Evolutionary conservation across 2,113 vertebrate species (phyloP), one percentile per base, ranked within the genome.

Genomic region (Lepus europaeus): DNA sequence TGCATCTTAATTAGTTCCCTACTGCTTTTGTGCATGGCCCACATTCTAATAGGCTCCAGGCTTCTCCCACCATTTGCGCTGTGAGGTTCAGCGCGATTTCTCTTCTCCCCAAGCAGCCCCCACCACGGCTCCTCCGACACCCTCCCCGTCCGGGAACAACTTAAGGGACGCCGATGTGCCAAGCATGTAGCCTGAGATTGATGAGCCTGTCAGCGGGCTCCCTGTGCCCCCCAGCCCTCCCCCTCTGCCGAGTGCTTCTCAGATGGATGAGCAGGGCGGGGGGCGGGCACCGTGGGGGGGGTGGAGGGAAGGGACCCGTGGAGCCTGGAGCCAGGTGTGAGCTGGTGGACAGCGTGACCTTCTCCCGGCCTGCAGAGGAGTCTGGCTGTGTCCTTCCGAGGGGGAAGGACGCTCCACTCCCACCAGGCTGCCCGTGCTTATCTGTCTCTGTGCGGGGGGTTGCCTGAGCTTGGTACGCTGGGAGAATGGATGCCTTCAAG

Each of bases 1-100:
- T 98, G 98, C 98, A 98, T 98, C 97, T 98, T 98, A 98, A 98
- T 98, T 98, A 98, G 98, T 97, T 98, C 97, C 98, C 98, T 97
- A 98, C 98, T 98, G 98, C 97, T 98, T 98, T 97, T 97, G 97
- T 98, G 97, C 98, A 98, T 97, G 98, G 97, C 98, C 97, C 98
- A 98, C 98, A 98, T 98, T 98, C 97, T 98, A 98, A 98, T 98
- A 96, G 98, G 98, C 97, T 97, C 96, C 92, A 96, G 96, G 97
- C 97, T 92, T 95, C 97, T 98, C 96, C 96, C 95, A 96, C 97
- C 97, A 95, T 97, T 98, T 96, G 92, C 93, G 97, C 96, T 97
- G 98, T 96, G 96, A 97, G 91, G 97, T 89, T 96, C 63, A 4
- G 77, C 61, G 92, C 19, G 95, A 85, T 97, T 97, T 96, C 96